phyloP scores from a whole-genome alignment of 2,797 vertebrate genomes.

The Hydrophis major region DNA sequence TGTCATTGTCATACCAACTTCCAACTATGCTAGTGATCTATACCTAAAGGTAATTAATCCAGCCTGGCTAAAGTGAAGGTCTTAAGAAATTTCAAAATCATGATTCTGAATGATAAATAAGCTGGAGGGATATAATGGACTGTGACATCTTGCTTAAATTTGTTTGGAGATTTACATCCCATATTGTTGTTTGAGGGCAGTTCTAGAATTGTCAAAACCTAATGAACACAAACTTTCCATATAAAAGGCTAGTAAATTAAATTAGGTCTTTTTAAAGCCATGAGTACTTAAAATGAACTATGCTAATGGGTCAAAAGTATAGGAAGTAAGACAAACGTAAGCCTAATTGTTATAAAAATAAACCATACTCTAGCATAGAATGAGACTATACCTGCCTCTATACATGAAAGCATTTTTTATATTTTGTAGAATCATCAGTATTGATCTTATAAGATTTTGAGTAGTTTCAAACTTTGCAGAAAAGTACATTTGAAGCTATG shows the following conservation, averaged over 20 bases:
- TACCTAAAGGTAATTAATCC: neutral
- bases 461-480: neutral
- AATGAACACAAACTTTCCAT: neutral
- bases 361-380: neutral
- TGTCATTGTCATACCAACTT: neutral
- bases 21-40: neutral
- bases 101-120: neutral
- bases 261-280: neutral
- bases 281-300: neutral
- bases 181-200: neutral
- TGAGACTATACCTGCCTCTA: neutral
- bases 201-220: neutral
- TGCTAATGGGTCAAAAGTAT: neutral
- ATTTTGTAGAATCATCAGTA: neutral
- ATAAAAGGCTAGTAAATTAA: neutral
- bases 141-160: neutral
- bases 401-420: neutral
- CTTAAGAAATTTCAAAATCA: neutral
- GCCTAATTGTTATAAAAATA: neutral
- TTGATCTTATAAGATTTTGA: neutral
- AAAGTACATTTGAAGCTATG: neutral
- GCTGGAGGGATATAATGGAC: neutral
- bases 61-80: neutral
- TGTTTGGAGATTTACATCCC: neutral
- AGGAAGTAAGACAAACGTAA: neutral